phyloP scores from a whole-genome alignment of 2,888 invertebrate species.

The Tipula helvola region DNA sequence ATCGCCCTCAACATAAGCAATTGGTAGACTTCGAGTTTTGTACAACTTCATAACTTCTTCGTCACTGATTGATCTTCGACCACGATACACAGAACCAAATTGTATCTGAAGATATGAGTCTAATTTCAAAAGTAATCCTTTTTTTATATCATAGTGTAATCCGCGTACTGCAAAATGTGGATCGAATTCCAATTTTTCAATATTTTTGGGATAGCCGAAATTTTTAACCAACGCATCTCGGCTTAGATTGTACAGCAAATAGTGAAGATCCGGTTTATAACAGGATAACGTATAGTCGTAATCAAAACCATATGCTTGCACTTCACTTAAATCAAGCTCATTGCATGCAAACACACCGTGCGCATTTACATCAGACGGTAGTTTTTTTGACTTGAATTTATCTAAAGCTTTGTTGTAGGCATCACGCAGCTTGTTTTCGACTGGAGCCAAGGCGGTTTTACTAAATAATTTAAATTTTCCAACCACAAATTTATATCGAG shows the following conservation, averaged over 20 bases:
- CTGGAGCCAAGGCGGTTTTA: neutral
- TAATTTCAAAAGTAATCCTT: slow-evolving; percentile 83
- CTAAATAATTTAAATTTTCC: neutral
- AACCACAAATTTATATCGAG: neutral
- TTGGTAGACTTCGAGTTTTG: slow-evolving; percentile 73
- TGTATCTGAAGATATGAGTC: slow-evolving; percentile 97
- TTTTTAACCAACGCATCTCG: slow-evolving; percentile 74
- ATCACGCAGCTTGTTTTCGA: neutral
- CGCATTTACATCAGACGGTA: slow-evolving; percentile 75
- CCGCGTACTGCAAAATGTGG: slow-evolving; percentile 91
- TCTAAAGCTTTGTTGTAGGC: neutral
- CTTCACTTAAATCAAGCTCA: slow-evolving; percentile 80
- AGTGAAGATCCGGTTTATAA: slow-evolving; percentile 81
- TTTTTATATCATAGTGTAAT: slow-evolving; percentile 94
- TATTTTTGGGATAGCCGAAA: slow-evolving; percentile 79
- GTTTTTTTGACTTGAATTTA: slow-evolving; percentile 47
- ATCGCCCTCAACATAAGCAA: slow-evolving; percentile 72
- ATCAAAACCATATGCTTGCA: slow-evolving; percentile 94
- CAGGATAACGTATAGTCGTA: slow-evolving; percentile 97
- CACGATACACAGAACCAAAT: slow-evolving; percentile 84
- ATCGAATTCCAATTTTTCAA: slow-evolving; percentile 68
- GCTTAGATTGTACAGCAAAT: slow-evolving; percentile 81
- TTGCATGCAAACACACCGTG: slow-evolving; percentile 93
- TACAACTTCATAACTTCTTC: slow-evolving; percentile 78
- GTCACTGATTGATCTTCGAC: slow-evolving; percentile 64